Conservation (phyloP, 1,140 invertebrate genomes). For the Tribolium madens region DNA sequence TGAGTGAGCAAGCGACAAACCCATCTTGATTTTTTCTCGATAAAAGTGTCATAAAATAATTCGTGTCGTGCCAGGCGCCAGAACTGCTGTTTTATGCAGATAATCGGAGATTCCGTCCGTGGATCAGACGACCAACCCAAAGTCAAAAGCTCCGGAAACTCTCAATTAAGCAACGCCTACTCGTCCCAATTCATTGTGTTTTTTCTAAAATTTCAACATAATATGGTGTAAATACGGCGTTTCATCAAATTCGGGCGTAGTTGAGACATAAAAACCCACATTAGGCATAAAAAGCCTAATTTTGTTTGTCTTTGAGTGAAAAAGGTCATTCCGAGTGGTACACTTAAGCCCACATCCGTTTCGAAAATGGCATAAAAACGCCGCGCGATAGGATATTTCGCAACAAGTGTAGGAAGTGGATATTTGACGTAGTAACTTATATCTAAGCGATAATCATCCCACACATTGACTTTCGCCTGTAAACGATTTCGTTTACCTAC, state of each 20-base stretch:
- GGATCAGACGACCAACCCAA: background rate
- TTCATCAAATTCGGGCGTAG: background rate
- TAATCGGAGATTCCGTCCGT: background rate
- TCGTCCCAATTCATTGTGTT: background rate
- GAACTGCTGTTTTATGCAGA: background rate
- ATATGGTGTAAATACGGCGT: background rate
- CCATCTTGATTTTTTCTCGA: background rate
- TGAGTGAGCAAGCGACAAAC: background rate
- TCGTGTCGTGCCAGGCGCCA: background rate
- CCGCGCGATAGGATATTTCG: slow-evolving; percentile 43
- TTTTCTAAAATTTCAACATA: background rate
- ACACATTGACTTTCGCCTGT: slow-evolving; percentile 50
- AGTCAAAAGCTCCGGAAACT: background rate
- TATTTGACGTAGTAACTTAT: slow-evolving; percentile 49
- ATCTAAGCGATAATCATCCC: slow-evolving; percentile 48
- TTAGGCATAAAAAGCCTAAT: background rate
- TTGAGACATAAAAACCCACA: background rate
- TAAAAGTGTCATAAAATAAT: background rate
- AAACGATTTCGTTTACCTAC: slow-evolving; percentile 50
- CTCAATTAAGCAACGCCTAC: background rate
- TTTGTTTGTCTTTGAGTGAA: slow-evolving; percentile 12
- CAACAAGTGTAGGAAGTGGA: slow-evolving; percentile 51
- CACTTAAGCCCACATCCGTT: slow-evolving; percentile 38
- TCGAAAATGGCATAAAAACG: slow-evolving; percentile 35
- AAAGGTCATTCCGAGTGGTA: slow-evolving; percentile 32